Conservation (phyloP, 64 coral and sea anemone genomes). For the Catalaphyllia jardinei region DNA sequence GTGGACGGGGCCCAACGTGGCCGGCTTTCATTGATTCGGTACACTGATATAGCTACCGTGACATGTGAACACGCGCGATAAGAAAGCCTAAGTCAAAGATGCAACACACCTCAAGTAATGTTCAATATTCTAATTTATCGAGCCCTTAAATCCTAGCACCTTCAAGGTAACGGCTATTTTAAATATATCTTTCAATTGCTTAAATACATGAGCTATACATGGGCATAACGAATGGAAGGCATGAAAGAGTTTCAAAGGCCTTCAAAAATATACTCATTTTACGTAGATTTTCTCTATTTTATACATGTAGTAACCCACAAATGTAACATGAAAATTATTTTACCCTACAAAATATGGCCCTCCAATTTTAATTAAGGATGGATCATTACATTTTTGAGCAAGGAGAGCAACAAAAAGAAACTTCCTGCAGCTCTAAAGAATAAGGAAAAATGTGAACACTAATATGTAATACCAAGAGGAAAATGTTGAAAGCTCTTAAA, state of each 20-base stretch:
- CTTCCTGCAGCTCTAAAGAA: not conserved
- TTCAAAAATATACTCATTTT: conserved; percentile 4
- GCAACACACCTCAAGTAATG: too few relatives aligned
- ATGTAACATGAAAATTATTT: not conserved
- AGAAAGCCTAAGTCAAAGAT: too few relatives aligned
- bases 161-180: not conserved
- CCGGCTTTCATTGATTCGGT: too few relatives aligned
- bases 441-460: too few relatives aligned
- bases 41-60: too few relatives aligned
- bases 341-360: not conserved
- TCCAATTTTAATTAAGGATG: not conserved
- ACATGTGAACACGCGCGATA: too few relatives aligned
- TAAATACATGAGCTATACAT: not conserved
- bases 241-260: not conserved
- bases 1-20: too few relatives aligned
- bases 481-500: too few relatives aligned
- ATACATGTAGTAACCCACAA: not conserved
- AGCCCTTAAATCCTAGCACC: not conserved
- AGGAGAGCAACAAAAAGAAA: not conserved
- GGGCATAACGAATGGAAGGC: not conserved
- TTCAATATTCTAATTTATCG: not conserved
- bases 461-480: too few relatives aligned
- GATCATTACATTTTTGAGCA: not conserved
- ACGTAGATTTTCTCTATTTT: not conserved
- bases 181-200: not conserved